phyloP scores from a whole-genome alignment of 2,113 vertebrate genomes.

The Eleginops maclovinus region DNA sequence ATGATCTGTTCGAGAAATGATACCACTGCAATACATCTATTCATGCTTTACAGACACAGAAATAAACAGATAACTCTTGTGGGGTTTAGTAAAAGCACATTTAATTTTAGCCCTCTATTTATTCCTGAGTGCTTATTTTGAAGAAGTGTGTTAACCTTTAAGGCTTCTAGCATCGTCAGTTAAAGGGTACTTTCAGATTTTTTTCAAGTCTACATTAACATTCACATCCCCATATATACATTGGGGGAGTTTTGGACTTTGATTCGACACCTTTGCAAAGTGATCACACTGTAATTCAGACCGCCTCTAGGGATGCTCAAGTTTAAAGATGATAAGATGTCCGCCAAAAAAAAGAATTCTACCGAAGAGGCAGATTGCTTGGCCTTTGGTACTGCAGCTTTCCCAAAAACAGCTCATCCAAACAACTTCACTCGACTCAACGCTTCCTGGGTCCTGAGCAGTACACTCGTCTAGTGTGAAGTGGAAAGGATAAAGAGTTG shows the following conservation, averaged over 20 bases:
- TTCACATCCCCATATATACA: not conserved
- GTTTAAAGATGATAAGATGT: not conserved
- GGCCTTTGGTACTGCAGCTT: not conserved
- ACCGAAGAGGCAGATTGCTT: no score
- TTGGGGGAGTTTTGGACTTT: not conserved
- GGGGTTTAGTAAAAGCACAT: not conserved
- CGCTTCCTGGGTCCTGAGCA: no score
- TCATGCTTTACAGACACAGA: not conserved
- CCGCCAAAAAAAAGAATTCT: no score
- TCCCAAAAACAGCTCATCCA: no score
- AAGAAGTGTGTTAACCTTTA: not conserved
- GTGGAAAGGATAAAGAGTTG: no score
- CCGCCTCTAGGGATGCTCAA: not conserved
- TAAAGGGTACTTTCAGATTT: not conserved
- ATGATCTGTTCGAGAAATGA: conserved; percentile 24
- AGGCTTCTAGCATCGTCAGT: not conserved
- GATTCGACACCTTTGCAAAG: not conserved
- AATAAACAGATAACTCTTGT: not conserved
- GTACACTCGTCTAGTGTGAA: not conserved
- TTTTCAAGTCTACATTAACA: not conserved
- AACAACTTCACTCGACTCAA: no score
- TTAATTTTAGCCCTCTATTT: not conserved
- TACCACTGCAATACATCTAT: not conserved
- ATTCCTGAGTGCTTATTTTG: not conserved
- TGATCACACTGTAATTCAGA: not conserved